phyloP scores from a whole-genome alignment of 2,797 vertebrate genomes.

The Uromys caudimaculatus region DNA sequence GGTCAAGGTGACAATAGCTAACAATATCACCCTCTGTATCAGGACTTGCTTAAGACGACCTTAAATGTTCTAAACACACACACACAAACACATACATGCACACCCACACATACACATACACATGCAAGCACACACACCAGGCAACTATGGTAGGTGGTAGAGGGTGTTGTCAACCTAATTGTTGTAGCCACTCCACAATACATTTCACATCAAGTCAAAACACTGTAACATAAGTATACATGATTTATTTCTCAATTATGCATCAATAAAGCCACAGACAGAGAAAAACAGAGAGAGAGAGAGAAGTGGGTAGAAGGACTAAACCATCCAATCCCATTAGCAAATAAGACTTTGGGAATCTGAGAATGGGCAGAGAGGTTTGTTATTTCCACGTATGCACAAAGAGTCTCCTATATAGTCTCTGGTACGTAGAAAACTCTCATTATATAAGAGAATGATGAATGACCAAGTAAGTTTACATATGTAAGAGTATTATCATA shows the following conservation, averaged over 20 bases:
- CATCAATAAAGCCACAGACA: neutral
- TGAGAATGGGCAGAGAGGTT: neutral
- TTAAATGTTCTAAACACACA: neutral
- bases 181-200: neutral
- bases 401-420: neutral
- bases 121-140: too few species aligned
- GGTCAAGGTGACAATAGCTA: neutral
- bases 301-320: rapidly evolving
- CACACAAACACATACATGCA: neutral
- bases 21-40: neutral
- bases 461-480: neutral
- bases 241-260: neutral
- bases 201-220: neutral
- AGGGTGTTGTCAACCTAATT: neutral
- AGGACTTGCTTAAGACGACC: neutral
- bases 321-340: neutral
- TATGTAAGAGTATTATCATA: neutral
- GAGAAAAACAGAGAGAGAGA: neutral
- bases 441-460: neutral
- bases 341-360: neutral
- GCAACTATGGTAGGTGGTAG: neutral
- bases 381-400: neutral
- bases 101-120: neutral
- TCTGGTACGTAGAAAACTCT: neutral
- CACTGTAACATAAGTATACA: neutral